phyloP scores from a whole-genome alignment of 2,797 vertebrate species.

The Bradypodion ventrale region DNA sequence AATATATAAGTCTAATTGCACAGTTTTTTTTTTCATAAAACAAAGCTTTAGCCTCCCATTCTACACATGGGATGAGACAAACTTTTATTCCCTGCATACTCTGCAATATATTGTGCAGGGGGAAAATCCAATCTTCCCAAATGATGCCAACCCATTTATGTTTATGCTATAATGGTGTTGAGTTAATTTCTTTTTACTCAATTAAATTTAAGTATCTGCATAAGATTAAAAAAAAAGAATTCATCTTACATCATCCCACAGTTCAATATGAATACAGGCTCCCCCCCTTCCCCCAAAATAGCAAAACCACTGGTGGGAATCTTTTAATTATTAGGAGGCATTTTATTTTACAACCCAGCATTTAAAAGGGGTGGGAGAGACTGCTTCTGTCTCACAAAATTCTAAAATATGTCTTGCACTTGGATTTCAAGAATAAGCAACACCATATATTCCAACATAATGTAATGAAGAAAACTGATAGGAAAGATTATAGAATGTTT shows the following conservation, averaged over 20 bases:
- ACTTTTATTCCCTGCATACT: neutral
- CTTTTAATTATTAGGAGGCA: constrained; percentile 44
- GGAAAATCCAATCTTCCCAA: constrained; percentile 35
- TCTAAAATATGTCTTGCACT: neutral
- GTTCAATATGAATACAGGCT: constrained; percentile 4
- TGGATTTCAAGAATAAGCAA: constrained; percentile 40
- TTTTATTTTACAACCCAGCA: constrained; percentile 27
- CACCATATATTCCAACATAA: constrained; percentile 32
- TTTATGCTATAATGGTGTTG: constrained; percentile 15
- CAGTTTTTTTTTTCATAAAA: neutral
- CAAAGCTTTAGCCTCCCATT: neutral
- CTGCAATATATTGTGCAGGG: neutral
- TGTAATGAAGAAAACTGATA: constrained; percentile 14
- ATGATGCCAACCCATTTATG: neutral
- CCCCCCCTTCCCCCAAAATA: neutral
- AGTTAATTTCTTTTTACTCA: constrained; percentile 39
- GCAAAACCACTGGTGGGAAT: neutral
- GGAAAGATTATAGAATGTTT: constrained; percentile 48
- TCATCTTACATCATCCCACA: neutral
- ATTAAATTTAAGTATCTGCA: constrained; percentile 24
- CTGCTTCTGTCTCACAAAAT: constrained; percentile 37
- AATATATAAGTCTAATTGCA: too few species aligned
- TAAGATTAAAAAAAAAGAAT: constrained; percentile 8
- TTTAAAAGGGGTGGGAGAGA: constrained; percentile 20
- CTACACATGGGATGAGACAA: neutral